Base-by-base conservation (phyloP, 2,797 vertebrate species). In the Xerus rutilus region DNA sequence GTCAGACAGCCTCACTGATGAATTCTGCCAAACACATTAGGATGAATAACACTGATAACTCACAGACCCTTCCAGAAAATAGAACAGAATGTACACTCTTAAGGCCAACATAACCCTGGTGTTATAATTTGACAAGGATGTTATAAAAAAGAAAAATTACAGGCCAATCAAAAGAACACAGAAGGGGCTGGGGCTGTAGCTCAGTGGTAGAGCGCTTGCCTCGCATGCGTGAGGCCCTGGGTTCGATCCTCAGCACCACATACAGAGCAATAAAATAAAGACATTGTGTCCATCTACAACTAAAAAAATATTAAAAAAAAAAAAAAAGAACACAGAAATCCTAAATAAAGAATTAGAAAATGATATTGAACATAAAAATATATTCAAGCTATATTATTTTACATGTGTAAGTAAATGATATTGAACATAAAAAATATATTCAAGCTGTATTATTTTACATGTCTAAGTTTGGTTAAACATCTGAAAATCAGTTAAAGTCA, bases 401-500 rank as follows among this genome's bases (percentile, higher is more conserved):
- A 94, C 11, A 64, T 10, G 43, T 49, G 13, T 43, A 81, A 94
- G 35, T 74, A 77, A 43, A 59, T 47, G 20, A 64, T 47, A 52
- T 23, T n/a, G 59, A 69, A 86, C 23, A 74, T 9, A 89, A 2
- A 64, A 32, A 92, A 30, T 77, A 91, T 25, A 62, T 25, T 52
- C 57, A 70, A 23, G 0, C 7, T 82, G 69, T 39, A 67, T 78
- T 91, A 70, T 54, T 78, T 81, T 69, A 94, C 11, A 64, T 10
- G 43, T 49, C 10, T 43, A 81, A 94, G 35, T 74, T 79, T 49
- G 78, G 9, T 32, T 77, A 67, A 78, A 59, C 28, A 86, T 8
- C 25, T 81, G 30, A 77, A 96, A 81, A 91, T 92, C 32, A 78
- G 74, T 87, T 77, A 83, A 62, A 70, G 18, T 84, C 20, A 84